Conservation (phyloP, 2,113 vertebrate species). For the Indicator maculatus region DNA sequence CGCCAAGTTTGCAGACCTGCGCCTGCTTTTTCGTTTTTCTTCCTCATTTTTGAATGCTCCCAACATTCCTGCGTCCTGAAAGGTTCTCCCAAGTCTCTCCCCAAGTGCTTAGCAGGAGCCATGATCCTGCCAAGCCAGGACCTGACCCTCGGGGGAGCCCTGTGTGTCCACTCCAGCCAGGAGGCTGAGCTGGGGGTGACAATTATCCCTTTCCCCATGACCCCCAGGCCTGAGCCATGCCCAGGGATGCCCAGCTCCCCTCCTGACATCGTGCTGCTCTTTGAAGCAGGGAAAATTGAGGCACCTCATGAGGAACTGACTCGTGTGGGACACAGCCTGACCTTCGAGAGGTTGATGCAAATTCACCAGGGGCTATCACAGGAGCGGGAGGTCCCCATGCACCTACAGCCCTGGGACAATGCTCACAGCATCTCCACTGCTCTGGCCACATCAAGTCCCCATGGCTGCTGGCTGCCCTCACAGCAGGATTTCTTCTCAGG, state of each 20-base stretch:
- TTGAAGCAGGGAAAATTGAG: background rate
- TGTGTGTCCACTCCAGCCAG: background rate
- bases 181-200: background rate
- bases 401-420: accelerated
- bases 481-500: accelerated
- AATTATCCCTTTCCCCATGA: background rate
- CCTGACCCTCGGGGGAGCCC: background rate
- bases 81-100: background rate
- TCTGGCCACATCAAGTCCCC: accelerated
- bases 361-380: background rate
- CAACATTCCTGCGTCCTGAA: accelerated
- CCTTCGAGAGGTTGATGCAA: background rate
- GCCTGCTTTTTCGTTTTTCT: background rate
- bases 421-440: accelerated
- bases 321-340: background rate
- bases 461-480: accelerated
- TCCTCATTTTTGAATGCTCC: too few species aligned
- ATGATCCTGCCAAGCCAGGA: background rate
- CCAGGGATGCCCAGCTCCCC: background rate
- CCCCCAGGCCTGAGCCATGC: background rate
- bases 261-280: background rate
- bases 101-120: background rate
- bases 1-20: background rate
- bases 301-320: background rate
- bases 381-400: accelerated